Evolutionary conservation across 2,113 vertebrate genomes (phyloP).

Genomic region (Hippocampus barbouri): DNA sequence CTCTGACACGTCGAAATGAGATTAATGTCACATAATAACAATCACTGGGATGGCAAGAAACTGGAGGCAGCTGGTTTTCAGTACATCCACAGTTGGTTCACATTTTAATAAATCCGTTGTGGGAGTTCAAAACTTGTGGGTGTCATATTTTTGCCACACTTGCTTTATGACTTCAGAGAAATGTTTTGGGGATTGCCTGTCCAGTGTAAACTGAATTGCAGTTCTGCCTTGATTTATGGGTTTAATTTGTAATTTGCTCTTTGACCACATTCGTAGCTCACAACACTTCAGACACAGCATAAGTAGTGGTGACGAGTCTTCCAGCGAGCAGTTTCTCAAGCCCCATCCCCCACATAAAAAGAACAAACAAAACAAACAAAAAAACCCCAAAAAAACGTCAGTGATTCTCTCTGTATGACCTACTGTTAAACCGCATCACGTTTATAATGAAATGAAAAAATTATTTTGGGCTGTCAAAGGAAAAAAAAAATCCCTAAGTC

Average conservation of each 20-base stretch:
- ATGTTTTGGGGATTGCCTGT: neutral
- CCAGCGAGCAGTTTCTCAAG: too few species aligned
- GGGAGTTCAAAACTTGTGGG: neutral
- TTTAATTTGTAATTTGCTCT: neutral
- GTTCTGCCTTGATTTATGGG: neutral
- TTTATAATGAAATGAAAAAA: too few species aligned
- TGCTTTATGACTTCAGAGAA: neutral
- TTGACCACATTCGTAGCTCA: neutral
- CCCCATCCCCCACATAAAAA: too few species aligned
- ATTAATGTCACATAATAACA: constrained; percentile 21
- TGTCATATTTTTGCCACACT: neutral
- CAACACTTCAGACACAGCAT: neutral
- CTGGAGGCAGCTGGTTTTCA: neutral
- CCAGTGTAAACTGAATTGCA: neutral
- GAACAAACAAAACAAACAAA: too few species aligned
- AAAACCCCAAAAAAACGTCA: too few species aligned
- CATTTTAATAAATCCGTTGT: neutral
- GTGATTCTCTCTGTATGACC: too few species aligned
- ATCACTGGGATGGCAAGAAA: neutral
- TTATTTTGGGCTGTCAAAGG: too few species aligned
- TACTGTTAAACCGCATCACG: too few species aligned
- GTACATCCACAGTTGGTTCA: constrained; percentile 6
- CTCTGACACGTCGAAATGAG: constrained; percentile 28
- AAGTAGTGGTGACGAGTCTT: too few species aligned
- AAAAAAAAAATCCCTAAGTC: too few species aligned